A percentile compares a stretch with the other conserved stretches of the same genome.
phyloP scores from a whole-genome alignment of 2,113 vertebrate genomes.

The Upupa epops region DNA sequence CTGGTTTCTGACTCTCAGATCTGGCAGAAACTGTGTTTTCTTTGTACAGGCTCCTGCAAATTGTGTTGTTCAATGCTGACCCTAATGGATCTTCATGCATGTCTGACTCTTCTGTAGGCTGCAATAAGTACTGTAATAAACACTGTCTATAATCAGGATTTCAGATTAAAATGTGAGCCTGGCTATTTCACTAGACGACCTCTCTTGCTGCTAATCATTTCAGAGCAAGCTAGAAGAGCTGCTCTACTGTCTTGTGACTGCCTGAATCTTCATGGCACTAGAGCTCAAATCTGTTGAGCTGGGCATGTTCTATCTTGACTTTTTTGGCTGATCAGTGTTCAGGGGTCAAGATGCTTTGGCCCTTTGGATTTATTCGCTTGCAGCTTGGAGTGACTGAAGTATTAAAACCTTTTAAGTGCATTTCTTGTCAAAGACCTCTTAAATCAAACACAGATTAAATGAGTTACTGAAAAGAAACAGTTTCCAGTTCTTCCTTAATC shows the following conservation, averaged over 20 bases:
- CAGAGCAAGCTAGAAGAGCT: background rate
- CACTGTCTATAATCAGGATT: background rate
- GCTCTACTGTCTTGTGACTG: background rate
- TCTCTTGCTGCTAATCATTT: background rate
- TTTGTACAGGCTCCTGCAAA: background rate
- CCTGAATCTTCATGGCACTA: background rate
- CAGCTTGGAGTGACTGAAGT: constrained; percentile 4
- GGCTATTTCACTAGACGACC: background rate
- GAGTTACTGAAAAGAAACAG: constrained; percentile 53
- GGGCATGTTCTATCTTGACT: background rate
- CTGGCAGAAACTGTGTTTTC: background rate
- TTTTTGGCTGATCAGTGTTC: background rate
- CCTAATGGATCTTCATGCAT: background rate
- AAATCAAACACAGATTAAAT: constrained; percentile 38
- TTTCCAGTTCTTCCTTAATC: constrained; percentile 42
- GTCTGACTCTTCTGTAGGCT: background rate
- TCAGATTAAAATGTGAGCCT: background rate
- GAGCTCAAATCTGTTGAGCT: constrained; percentile 15
- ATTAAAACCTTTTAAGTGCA: constrained; percentile 1
- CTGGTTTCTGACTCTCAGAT: background rate
- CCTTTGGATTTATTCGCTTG: constrained; percentile 38
- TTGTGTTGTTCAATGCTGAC: background rate
- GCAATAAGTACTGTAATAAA: background rate
- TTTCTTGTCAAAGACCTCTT: constrained; percentile 56
- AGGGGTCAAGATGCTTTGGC: constrained; percentile 32